A percentile compares a stretch with the other conserved stretches of the same genome.
Conservation (phyloP, 1,140 invertebrate genomes). For the Drosophila kurseongensis region DNA sequence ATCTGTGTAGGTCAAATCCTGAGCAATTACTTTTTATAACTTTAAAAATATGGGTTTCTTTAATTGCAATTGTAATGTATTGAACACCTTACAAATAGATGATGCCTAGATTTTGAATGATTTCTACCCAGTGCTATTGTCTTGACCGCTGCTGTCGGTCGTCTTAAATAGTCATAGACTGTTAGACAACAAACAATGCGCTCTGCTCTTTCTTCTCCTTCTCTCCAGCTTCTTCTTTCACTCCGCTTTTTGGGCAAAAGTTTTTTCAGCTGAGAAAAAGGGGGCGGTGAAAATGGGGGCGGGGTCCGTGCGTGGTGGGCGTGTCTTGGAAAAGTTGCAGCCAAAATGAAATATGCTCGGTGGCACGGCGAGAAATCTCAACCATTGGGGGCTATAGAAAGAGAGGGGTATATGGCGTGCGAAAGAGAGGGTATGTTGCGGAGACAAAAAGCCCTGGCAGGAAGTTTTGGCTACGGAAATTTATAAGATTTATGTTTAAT, state of each 20-base stretch:
- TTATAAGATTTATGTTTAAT: conserved; percentile 83
- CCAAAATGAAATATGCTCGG: conserved; percentile 78
- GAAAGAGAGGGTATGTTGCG: background rate
- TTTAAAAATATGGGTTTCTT: no score
- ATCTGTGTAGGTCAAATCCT: no score
- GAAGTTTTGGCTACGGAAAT: conserved; percentile 81
- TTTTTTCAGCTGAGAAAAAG: conserved; percentile 41
- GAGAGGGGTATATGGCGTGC: background rate
- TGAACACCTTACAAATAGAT: no score
- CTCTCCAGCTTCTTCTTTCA: conserved; percentile 23
- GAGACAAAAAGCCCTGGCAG: conserved; percentile 72
- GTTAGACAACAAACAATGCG: conserved; percentile 78
- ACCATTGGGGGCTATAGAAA: conserved; percentile 15
- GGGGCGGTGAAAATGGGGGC: conserved; percentile 1
- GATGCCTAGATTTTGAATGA: background rate
- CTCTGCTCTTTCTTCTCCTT: conserved; percentile 13
- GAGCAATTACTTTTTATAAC: no score
- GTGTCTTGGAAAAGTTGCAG: conserved; percentile 74
- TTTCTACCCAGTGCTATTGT: background rate
- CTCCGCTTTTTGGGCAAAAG: conserved; percentile 48
- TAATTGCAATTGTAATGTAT: no score
- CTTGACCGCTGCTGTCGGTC: conserved; percentile 15
- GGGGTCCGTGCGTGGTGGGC: conserved; percentile 59
- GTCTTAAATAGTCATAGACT: conserved; percentile 79
- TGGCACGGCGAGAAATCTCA: conserved; percentile 77